These are phyloP conservation scores for Cyanistes caeruleus DNA, from an alignment of 2,113 vertebrate species.

Conservation along the genomic window DNA sequence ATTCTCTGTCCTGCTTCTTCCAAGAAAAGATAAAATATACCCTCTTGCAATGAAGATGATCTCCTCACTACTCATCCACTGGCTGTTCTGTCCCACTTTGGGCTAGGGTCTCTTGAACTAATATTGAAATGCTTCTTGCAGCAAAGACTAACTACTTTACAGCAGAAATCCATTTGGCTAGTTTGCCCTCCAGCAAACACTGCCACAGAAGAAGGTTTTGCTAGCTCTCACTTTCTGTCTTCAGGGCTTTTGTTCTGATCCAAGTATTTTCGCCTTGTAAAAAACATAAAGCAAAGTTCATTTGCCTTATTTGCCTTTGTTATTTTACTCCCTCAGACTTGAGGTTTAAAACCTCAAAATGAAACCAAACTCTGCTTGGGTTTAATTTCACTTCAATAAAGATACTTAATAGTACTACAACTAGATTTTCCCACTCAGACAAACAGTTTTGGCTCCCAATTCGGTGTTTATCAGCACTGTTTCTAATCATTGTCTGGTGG, in stretches of 20 bases:
- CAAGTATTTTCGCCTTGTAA: not conserved
- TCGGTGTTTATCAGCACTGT: not conserved
- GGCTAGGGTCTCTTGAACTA: not conserved
- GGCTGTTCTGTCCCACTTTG: not conserved
- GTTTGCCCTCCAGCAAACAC: not conserved
- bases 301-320: too few relatives aligned
- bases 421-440: not conserved
- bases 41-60: not conserved
- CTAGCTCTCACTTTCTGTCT: not conserved
- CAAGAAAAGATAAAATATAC: not conserved
- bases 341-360: too few relatives aligned
- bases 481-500: not conserved
- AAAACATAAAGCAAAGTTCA: too few relatives aligned
- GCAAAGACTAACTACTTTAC: not conserved
- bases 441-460: not conserved
- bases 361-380: not conserved
- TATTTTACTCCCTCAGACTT: not conserved
- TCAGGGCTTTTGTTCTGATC: not conserved
- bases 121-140: not conserved
- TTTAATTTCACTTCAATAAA: not conserved
- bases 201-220: not conserved
- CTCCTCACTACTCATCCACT: not conserved
- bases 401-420: not conserved
- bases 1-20: not conserved
- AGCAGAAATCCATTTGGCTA: not conserved